Percentiles rank a stretch among this genome's conserved stretches.
Evolutionary conservation across 2,797 vertebrate species (phyloP).

Genomic region (Notolepis coatsorum): DNA sequence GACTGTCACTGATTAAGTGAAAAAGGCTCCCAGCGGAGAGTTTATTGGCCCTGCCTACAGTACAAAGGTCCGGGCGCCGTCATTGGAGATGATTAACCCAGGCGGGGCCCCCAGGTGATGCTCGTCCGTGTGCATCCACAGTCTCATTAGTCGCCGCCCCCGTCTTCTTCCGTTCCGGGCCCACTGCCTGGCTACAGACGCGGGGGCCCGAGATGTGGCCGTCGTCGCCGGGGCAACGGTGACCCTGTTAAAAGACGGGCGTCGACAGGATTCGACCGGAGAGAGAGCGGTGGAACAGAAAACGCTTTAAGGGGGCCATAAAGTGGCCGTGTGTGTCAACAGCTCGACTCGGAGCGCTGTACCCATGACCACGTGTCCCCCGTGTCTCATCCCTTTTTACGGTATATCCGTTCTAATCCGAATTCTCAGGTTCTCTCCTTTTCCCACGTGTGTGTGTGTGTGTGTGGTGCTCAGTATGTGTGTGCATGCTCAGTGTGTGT

Average conservation of each 20-base stretch:
- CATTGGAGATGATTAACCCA: constrained; percentile 64
- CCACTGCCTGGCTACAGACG: constrained; percentile 22
- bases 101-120: constrained; percentile 54
- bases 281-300: constrained; percentile 41
- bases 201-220: constrained; percentile 24
- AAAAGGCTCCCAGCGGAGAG: constrained; percentile 26
- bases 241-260: constrained; percentile 30
- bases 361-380: constrained; percentile 1
- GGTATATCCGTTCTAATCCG: not conserved
- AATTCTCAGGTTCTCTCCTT: not conserved
- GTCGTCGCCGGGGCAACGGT: constrained; percentile 64
- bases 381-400: not conserved
- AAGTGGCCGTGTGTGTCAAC: constrained; percentile 15
- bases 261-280: constrained; percentile 36
- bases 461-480: not conserved
- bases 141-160: constrained; percentile 57
- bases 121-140: constrained; percentile 47
- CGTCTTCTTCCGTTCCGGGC: constrained; percentile 51
- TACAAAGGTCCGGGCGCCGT: constrained; percentile 33
- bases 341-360: constrained; percentile 2
- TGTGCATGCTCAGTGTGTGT: not conserved
- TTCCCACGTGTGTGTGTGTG: not conserved
- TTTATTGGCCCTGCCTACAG: constrained; percentile 28
- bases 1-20: constrained; percentile 49
- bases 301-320: constrained; percentile 19